These are phyloP conservation scores for Phocoena sinus DNA, from an alignment of 2,113 vertebrate species.

Conservation along the genomic window DNA sequence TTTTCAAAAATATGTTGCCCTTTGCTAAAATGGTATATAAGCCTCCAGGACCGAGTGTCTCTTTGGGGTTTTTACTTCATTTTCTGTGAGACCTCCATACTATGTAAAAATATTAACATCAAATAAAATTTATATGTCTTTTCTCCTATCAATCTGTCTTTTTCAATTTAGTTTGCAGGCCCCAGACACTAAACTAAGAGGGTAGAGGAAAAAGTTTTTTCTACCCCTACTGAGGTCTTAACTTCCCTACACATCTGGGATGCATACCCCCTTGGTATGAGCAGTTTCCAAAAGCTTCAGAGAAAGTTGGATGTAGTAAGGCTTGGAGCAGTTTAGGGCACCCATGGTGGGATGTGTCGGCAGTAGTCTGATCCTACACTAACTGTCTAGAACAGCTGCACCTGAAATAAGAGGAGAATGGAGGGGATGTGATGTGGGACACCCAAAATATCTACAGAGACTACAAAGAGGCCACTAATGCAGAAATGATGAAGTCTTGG, in stretches of 20 bases:
- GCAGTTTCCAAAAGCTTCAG: slow-evolving; percentile 12
- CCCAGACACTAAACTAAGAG: not conserved
- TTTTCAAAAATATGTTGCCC: not conserved
- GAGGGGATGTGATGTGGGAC: not conserved
- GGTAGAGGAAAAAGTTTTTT: not conserved
- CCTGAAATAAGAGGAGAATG: not conserved
- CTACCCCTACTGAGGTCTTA: not conserved
- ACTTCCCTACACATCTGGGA: not conserved
- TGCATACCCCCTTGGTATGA: not conserved
- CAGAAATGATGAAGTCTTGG: not conserved
- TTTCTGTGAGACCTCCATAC: not conserved
- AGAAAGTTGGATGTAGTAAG: not conserved
- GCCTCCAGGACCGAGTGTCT: not conserved
- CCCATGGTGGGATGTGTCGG: not conserved
- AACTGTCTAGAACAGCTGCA: not conserved
- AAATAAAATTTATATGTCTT: not conserved
- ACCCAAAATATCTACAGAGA: not conserved
- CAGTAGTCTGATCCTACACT: not conserved
- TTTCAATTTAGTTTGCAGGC: slow-evolving; percentile 34
- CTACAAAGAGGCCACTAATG: not conserved
- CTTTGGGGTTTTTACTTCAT: not conserved
- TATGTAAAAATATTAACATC: slow-evolving; percentile 17
- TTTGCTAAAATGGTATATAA: slow-evolving; percentile 25
- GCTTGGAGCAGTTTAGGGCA: not conserved
- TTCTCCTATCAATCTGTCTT: slow-evolving; percentile 5